Evolutionary conservation across 1,140 invertebrate species (phyloP).

Genomic region (Drosophila tsacasi): DNA sequence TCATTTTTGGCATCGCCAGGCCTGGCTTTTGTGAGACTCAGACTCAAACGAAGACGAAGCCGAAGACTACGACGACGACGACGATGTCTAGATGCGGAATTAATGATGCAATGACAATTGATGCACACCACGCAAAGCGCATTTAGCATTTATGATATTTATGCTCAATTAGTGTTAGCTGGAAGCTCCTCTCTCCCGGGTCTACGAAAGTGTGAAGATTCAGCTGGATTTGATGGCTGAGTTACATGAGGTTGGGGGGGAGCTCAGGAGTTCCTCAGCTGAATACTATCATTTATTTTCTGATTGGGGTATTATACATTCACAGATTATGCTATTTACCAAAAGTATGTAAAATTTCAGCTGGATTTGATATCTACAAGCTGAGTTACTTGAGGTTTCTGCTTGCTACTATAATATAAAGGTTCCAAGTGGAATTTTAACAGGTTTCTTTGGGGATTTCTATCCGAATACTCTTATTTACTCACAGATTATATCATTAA

Average conservation of each 20-base stretch:
- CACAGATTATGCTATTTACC: neutral
- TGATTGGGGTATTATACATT: neutral
- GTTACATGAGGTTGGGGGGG: slow-evolving; percentile 11
- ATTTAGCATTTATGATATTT: slow-evolving; percentile 55
- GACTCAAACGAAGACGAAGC: neutral
- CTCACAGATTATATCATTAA: neutral
- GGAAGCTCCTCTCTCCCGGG: neutral
- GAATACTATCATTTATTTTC: neutral
- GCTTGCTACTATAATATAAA: neutral
- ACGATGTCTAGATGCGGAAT: slow-evolving; percentile 56
- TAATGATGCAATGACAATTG: slow-evolving; percentile 69
- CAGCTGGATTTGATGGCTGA: slow-evolving; percentile 13
- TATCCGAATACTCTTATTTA: neutral
- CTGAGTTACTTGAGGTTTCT: slow-evolving; percentile 19
- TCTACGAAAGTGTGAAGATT: slow-evolving; percentile 30
- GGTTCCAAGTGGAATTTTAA: too few species aligned
- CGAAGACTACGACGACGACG: neutral
- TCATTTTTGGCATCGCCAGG: slow-evolving; percentile 40
- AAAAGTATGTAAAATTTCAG: neutral
- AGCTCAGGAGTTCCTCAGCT: neutral
- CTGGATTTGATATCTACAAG: neutral
- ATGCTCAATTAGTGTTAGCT: slow-evolving; percentile 39
- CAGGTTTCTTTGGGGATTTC: too few species aligned
- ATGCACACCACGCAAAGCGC: slow-evolving; percentile 51
- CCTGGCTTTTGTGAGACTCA: slow-evolving; percentile 37